Evolutionary conservation across 1,140 invertebrate genomes (phyloP), one percentile per base, ranked within the genome.

Genomic region (Cepaea nemoralis): DNA sequence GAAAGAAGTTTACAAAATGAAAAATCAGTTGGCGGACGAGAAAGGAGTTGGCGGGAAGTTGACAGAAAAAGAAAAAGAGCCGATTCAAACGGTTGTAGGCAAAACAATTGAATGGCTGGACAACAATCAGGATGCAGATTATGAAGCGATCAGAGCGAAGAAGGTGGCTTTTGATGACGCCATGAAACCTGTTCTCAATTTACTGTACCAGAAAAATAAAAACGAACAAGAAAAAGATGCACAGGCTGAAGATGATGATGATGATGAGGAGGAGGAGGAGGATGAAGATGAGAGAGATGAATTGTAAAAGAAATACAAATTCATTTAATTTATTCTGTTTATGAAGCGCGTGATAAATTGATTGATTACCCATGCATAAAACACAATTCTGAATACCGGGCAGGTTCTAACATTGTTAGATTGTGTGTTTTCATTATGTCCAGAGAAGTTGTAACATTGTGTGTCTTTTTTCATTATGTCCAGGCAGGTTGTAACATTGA

Each of bases 71-170:
- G 98, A 99, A 76, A 99, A 99, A 91, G 92, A 95, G 8, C 99
- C 97, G 87, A 97, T 99, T 93, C n/a, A 88, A 37, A 96, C 96
- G 24, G 96, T 96, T 31, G 96, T 99, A 87, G 97, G 99, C 83
- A 97, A 98, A 85, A 96, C 97, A 81, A 99, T 99, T 88, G 98
- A 99, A 89, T 99, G 98, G 98, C 92, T 99, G 55, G 98, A 99
- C 92, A 95, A 96, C 83, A 98, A 99, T 92, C 95, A 95, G 85
- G 98, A 99, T 84, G 96, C 96, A 8, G 97, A 99, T 70, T 93
- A 95, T 0, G 97, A 98, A 88, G 97, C 98, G 76, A 97, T 97
- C 92, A 97, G 98, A 90, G 95, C 96, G 89, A 96, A 99, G 89
- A 99, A 99, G 95, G 99, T 99, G 90, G 95, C 97, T 88, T 92